Evolutionary conservation across 1,140 invertebrate genomes (phyloP).

Genomic region (Pinna nobilis): DNA sequence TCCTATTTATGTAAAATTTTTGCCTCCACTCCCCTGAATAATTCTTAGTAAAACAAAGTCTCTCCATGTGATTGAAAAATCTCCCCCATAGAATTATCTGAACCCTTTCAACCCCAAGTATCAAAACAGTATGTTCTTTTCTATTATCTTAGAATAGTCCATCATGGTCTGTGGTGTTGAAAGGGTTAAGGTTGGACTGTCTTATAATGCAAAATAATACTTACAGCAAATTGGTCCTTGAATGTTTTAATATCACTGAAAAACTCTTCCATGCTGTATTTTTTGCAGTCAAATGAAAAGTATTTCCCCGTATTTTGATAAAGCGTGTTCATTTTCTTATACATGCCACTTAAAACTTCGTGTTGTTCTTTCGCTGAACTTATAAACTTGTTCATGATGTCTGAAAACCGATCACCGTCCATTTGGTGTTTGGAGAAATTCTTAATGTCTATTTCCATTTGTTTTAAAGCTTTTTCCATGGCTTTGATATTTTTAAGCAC

Average conservation of each 20-base stretch:
- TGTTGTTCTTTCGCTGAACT: constrained; percentile 85
- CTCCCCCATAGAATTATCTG: too few relatives aligned
- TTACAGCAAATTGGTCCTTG: constrained; percentile 92
- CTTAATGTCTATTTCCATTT: constrained; percentile 36
- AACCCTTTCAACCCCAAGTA: too few relatives aligned
- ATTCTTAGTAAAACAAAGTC: too few relatives aligned
- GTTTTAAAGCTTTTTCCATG: constrained; percentile 37
- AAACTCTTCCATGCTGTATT: constrained; percentile 97
- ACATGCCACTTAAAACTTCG: constrained; percentile 93
- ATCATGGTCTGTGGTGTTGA: too few relatives aligned
- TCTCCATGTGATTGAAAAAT: too few relatives aligned
- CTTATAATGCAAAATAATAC: too few relatives aligned
- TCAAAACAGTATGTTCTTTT: too few relatives aligned
- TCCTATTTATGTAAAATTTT: too few relatives aligned
- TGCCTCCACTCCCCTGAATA: too few relatives aligned
- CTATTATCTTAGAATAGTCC: too few relatives aligned
- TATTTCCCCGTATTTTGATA: constrained; percentile 92
- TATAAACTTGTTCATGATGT: constrained; percentile 53
- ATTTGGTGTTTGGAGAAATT: constrained; percentile 23
- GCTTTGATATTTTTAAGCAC: constrained; percentile 22
- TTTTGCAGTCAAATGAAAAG: constrained; percentile 93
- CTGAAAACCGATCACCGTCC: constrained; percentile 30
- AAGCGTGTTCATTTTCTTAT: constrained; percentile 91
- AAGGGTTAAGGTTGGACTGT: too few relatives aligned
- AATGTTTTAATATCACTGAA: constrained; percentile 96